Base-by-base conservation (phyloP, 2,797 vertebrate species). In the Adrianichthys oophorus region DNA sequence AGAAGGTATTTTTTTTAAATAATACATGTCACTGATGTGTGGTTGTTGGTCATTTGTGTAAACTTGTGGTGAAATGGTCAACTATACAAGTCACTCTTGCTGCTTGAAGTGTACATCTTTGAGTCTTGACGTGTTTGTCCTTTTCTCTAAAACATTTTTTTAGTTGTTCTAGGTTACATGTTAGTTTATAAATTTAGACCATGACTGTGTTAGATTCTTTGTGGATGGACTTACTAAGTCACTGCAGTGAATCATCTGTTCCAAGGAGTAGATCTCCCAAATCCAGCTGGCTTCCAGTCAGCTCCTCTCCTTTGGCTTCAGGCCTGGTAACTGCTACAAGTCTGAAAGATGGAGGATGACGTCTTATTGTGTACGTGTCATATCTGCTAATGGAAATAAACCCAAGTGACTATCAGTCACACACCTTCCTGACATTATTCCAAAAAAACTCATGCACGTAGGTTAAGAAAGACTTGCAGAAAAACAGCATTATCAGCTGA, bases 211-310 rank as follows among this genome's bases (percentile, higher is more conserved):
- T 87, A 84, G 76, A 83, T 86, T 87, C 65, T 70, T 84, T 76
- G 78, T 4, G 76, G 77, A 62, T 75, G 65, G 75, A 63, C 72
- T 80, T 84, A 79, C 32, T 32, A 32, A 32, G 81, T 83, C 80
- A 80, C 73, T 77, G 70, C 74, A 75, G 59, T 89, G 76, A 90
- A 83, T 87, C 83, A 89, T 81, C 68, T 72, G 70, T 87, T 89
- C 88, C 85, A 50, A 78, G 62, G 78, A 87, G 75, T 67, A 61
- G 65, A 79, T 69, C 67, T 74, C 24, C 50, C n/a, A 5, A 59
- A 68, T 59, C 56, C 60, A 48, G 61, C 72, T 84, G 85, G 78
- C 77, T 76, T 57, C 45, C 5, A 1, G 57, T 76, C 76, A 84
- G 41, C 15, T 44, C 32, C 55, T 59, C 61, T 65, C 52, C 43